Base-by-base conservation (phyloP, 1,140 invertebrate species). In the Tenebrio molitor region DNA sequence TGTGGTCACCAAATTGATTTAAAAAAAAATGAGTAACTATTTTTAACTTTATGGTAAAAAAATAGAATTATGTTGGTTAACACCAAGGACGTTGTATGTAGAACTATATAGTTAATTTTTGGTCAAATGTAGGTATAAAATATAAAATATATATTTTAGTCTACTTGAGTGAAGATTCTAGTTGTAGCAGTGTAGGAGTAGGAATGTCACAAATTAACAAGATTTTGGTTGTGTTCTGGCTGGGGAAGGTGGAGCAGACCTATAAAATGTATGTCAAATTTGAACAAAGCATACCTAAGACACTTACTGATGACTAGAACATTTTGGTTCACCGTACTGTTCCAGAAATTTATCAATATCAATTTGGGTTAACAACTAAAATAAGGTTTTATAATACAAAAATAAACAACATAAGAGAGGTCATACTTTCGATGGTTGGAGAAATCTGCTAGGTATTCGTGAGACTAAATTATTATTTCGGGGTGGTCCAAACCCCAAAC, bases 401-500 rank as follows among this genome's bases (percentile, higher is more conserved):
- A 15, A 39, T 25, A 2, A 10, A 3, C 14, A 12, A 41, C 17
- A 17, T 2, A 58, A 19, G 8, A 19, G 3, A 17, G n/a, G 36
- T 42, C 29, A 69, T 74, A 83, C 81, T 74, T 82, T 81, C 0
- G 82, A 83, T 7, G 81, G 81, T 50, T 83, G 79, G 53, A 83
- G 72, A 77, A 83, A 89, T 75, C 87, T 81, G 76, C 88, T 87
- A 1, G 92, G 92, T 80, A 93, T 92, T 50, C 89, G 84, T 41
- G 88, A 86, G 25, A 90, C 80, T 76, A 84, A 83, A 79, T 85
- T 85, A 63, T 85, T 84, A 44, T 84, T 83, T 71, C 85, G 84
- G 78, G 84, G 86, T 10, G 88, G 87, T 7, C 90, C 90, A 84
- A 93, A 91, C n/a, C 89, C 92, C 53, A 92, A 84, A 41, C 87